Evolutionary conservation across 35 echinoderm and acorn worm species (phyloP).

Genomic region (Amphiura filiformis): DNA sequence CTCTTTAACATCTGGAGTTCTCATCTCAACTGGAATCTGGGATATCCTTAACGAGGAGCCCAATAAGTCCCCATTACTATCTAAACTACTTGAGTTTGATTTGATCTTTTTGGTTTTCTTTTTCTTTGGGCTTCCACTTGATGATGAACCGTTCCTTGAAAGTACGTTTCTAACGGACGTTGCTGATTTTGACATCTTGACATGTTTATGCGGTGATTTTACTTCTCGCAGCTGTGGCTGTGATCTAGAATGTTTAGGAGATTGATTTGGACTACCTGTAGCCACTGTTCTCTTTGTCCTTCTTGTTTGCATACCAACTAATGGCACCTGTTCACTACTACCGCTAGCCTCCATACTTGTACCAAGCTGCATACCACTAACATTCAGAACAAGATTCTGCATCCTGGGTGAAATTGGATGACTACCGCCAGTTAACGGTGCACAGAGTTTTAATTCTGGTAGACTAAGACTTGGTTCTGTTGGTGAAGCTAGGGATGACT

Average conservation of each 20-base stretch:
- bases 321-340: neutral
- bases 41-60: slow-evolving; percentile 80
- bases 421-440: neutral
- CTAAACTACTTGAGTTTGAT: neutral
- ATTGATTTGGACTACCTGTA: neutral
- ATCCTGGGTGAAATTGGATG: neutral
- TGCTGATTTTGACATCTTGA: slow-evolving; percentile 66
- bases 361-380: slow-evolving; percentile 13
- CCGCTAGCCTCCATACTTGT: neutral
- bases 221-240: slow-evolving; percentile 30
- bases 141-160: neutral
- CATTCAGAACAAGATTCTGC: slow-evolving; percentile 24
- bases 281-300: neutral
- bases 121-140: neutral
- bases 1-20: neutral
- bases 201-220: slow-evolving; percentile 37
- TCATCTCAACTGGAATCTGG: slow-evolving; percentile 38
- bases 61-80: slow-evolving; percentile 41
- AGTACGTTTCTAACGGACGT: slow-evolving; percentile 22
- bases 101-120: neutral
- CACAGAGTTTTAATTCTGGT: too few relatives aligned
- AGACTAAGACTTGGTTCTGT: too few relatives aligned
- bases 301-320: neutral
- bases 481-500: too few relatives aligned
- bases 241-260: slow-evolving; percentile 59